phyloP scores from a whole-genome alignment of 2,797 vertebrate genomes.

The Artibeus lituratus region DNA sequence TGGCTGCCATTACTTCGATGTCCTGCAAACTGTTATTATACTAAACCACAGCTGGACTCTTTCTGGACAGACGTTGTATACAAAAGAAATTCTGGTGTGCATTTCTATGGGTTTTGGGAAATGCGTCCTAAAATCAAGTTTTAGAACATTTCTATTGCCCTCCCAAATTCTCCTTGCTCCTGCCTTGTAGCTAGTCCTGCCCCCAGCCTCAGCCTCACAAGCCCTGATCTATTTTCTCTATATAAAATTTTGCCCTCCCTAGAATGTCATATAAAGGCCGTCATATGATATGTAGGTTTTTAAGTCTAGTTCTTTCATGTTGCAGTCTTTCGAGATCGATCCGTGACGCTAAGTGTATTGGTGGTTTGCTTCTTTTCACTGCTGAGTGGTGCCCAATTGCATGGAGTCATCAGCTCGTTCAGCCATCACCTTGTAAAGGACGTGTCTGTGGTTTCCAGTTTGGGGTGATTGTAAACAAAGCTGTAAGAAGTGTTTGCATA shows the following conservation, averaged over 20 bases:
- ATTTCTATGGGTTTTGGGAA: not conserved
- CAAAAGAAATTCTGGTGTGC: not conserved
- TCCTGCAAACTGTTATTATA: not conserved
- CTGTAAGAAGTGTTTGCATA: not conserved
- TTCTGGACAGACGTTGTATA: not conserved
- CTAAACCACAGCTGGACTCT: not conserved
- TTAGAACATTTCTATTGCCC: not conserved
- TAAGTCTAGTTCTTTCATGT: not conserved
- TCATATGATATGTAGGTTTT: not conserved
- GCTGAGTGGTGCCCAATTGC: accelerated
- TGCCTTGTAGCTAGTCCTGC: not conserved
- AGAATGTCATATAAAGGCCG: not conserved
- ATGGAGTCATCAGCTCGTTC: not conserved
- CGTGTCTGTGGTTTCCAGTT: not conserved
- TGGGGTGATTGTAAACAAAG: not conserved
- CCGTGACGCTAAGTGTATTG: not conserved
- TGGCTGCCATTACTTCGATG: not conserved
- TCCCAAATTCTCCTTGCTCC: not conserved
- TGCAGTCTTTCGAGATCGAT: not conserved
- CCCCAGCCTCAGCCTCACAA: not conserved
- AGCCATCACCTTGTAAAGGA: not conserved
- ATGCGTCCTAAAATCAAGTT: not conserved
- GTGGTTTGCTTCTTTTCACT: not conserved
- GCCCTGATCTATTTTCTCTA: not conserved
- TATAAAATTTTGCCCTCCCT: not conserved